A percentile compares a stretch with the other conserved stretches of the same genome.
Conservation (phyloP, 2,113 vertebrate genomes). For the Pedionomus torquatus region DNA sequence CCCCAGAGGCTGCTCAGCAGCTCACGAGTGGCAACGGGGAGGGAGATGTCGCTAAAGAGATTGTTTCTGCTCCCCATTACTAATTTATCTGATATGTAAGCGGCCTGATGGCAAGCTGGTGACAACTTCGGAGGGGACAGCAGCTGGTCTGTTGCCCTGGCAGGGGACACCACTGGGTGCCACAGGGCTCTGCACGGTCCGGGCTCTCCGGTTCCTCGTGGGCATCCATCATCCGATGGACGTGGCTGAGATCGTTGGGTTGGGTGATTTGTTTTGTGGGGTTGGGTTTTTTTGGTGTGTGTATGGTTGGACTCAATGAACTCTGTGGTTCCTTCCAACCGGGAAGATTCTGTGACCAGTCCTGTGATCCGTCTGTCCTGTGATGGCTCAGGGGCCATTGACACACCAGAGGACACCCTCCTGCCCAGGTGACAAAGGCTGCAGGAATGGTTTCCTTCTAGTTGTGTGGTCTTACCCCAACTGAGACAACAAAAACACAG, state of each 20-base stretch:
- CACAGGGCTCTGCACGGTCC: fast-evolving
- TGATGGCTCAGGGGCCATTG: not conserved
- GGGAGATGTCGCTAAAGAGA: not conserved
- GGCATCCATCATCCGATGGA: no score
- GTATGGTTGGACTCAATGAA: no score
- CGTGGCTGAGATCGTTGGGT: no score
- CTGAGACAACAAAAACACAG: not conserved
- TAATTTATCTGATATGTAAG: not conserved
- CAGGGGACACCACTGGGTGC: fast-evolving
- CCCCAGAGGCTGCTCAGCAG: not conserved
- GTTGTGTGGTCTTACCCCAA: not conserved
- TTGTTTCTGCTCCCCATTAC: not conserved
- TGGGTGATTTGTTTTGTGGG: no score
- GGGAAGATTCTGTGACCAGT: no score
- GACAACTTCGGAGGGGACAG: not conserved
- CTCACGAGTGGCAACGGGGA: not conserved
- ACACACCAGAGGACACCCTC: not conserved
- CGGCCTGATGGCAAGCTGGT: not conserved
- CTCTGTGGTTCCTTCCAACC: no score
- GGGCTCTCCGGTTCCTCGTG: not conserved
- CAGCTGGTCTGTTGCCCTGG: not conserved
- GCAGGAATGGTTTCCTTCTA: not conserved
- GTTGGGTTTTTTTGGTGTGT: no score
- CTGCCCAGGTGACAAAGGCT: not conserved
- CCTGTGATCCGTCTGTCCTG: not conserved